phyloP scores from a whole-genome alignment of 2,797 vertebrate genomes.

The Brachyalestes nurse region DNA sequence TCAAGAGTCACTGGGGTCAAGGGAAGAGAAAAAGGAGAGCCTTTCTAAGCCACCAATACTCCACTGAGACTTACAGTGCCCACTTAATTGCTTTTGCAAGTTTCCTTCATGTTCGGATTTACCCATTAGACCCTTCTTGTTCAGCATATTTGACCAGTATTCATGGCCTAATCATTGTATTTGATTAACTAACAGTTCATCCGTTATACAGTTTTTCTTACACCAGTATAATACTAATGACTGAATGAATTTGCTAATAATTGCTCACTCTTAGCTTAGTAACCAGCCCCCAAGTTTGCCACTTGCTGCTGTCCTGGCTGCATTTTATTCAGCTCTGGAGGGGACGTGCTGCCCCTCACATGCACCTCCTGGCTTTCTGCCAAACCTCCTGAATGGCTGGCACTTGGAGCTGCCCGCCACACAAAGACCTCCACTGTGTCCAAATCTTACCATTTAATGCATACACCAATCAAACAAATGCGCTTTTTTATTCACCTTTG shows the following conservation, averaged over 20 bases:
- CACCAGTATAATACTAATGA: not conserved
- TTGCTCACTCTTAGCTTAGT: not conserved
- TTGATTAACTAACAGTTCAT: not conserved
- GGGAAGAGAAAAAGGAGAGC: conserved; percentile 44
- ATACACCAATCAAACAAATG: conserved; percentile 29
- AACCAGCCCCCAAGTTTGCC: not conserved
- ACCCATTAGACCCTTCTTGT: conserved; percentile 8
- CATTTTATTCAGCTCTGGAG: not conserved
- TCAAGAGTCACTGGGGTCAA: conserved; percentile 51
- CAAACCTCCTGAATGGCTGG: conserved; percentile 40
- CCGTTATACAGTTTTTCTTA: not conserved
- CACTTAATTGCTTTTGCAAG: conserved; percentile 46
- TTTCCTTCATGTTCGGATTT: conserved; percentile 11
- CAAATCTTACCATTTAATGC: conserved; percentile 36
- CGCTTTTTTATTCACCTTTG: conserved; percentile 25
- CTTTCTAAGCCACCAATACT: conserved; percentile 53
- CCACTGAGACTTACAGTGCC: conserved; percentile 51
- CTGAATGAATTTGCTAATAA: not conserved
- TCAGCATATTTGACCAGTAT: not conserved
- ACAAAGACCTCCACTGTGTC: conserved; percentile 31
- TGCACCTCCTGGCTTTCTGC: conserved; percentile 46
- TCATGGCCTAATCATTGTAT: not conserved
- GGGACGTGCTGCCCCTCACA: conserved; percentile 33
- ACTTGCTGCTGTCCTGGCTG: not conserved
- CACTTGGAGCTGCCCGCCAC: conserved; percentile 20